Base-by-base conservation (phyloP, 2,888 invertebrate genomes). In the Lycia hirtaria region DNA sequence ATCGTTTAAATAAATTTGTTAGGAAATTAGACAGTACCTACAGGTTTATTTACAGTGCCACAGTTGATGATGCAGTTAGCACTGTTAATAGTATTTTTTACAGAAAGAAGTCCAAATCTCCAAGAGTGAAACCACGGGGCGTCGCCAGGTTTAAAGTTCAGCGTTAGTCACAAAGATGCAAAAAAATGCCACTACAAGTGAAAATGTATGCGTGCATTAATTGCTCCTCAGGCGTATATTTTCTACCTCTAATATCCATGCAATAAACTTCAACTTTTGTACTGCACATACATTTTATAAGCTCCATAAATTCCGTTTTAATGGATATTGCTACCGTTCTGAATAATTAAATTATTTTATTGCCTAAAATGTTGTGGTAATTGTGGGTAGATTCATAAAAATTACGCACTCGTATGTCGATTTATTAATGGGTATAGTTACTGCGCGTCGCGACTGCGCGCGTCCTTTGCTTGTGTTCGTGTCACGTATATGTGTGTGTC, bases 261-360 rank as follows among this genome's bases (percentile, higher is more conserved):
- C 30, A 35, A 56, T 45, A 44, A 50, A 49, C 24, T 33, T 40
- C n/a, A 28, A 30, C 22, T 38, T 24, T 22, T 38, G 35, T 44
- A 32, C 15, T 49, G 35, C 35, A 47, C 35, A 38, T 30, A 50
- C 43, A 32, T 48, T 52, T 52, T 52, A 57, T 30, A 48, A 57
- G 41, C 56, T 19, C 17, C 24, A 56, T 56, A 56, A 45, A 56
- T 51, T 51, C 20, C 20, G 20, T 53, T 44, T 48, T 58, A 48
- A 58, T 52, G 26, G 52, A 35, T 58, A 53, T 53, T 37, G 52
- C 57, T 58, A 58, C 57, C 57, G 57, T 51, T 51, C 20, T 30
- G 37, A 41, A 53, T 58, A 52, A 58, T 58, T 58, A 48, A 58
- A 58, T 58, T 58, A 53, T 48, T 52, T 58, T 58, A 53, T 48